Conservation (phyloP, 1,140 invertebrate species). For the Plutomurus gul region DNA sequence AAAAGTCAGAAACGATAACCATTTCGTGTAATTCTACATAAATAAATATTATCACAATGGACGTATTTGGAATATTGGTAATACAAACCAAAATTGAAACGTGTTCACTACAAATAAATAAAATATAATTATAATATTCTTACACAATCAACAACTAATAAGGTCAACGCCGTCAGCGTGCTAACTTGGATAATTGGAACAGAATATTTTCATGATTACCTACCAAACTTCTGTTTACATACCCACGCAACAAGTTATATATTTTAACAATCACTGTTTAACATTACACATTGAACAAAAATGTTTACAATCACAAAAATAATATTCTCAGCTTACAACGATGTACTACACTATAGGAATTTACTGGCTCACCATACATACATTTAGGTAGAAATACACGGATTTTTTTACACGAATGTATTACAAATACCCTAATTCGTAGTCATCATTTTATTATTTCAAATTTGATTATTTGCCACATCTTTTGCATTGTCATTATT, state of each 20-base stretch:
- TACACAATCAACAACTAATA: background rate
- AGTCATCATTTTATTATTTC: background rate
- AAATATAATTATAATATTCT: background rate
- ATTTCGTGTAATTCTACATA: background rate
- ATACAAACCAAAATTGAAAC: background rate
- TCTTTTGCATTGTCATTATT: constrained; percentile 7
- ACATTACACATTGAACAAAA: background rate
- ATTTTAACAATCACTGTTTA: no score
- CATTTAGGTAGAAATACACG: no score
- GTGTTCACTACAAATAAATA: no score
- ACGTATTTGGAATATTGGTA: background rate
- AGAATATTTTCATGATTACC: constrained; percentile 10
- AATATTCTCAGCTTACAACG: no score
- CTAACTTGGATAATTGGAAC: background rate
- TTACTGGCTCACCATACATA: background rate
- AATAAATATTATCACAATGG: constrained; percentile 15
- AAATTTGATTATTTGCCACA: constrained; percentile 12
- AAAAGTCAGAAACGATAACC: background rate
- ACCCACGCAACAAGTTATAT: no score
- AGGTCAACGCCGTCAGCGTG: background rate
- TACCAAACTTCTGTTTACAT: no score
- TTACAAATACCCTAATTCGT: background rate
- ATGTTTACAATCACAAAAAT: background rate
- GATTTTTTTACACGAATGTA: background rate
- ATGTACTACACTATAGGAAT: no score